Base-by-base conservation (phyloP, 2,113 vertebrate genomes). In the Sprattus sprattus region DNA sequence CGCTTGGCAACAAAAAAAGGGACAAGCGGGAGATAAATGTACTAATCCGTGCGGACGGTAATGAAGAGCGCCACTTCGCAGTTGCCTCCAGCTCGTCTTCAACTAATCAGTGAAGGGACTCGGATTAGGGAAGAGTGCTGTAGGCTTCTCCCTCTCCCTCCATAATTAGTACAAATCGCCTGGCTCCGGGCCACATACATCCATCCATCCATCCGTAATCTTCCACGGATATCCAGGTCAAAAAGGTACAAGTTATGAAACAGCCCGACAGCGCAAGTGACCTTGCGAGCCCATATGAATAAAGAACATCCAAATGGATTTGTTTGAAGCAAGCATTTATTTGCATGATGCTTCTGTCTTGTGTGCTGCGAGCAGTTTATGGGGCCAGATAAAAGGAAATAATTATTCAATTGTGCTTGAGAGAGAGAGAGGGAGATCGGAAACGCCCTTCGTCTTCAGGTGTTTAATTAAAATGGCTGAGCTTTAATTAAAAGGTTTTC, bases 31-130 rank as follows among this genome's bases (percentile, higher is more conserved):
- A 91, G 86, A 89, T 67, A 88, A 85, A 86, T 67, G n/a, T 86
- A 0, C 84, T 87, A 85, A 89, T 85, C 82, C 82, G 60, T 87
- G 83, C 85, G 75, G 89, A 92, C 89, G 83, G 91, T 91, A 90
- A 92, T 91, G 88, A 92, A 93, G 90, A 93, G 89, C 86, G 88
- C 85, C 86, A 90, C 86, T 87, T 25, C 82, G 84, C 89, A 88
- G 75, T 85, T 82, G 71, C 87, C 89, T 47, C 39, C 28, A 28
- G 85, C 88, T 67, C 57, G 88, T 85, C 50, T 89, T 91, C 75
- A 78, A 91, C 89, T 93, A 91, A 93, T 91, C 89, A 91, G 88
- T 89, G 87, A 83, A 87, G 89, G 87, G 85, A 57, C 32, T 80
- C 47, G 82, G 88, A 92, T 93, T 87, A 91, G 83, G 64, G 52